phyloP scores from a whole-genome alignment of 2,113 vertebrate genomes.

The Xenopus laevis region DNA sequence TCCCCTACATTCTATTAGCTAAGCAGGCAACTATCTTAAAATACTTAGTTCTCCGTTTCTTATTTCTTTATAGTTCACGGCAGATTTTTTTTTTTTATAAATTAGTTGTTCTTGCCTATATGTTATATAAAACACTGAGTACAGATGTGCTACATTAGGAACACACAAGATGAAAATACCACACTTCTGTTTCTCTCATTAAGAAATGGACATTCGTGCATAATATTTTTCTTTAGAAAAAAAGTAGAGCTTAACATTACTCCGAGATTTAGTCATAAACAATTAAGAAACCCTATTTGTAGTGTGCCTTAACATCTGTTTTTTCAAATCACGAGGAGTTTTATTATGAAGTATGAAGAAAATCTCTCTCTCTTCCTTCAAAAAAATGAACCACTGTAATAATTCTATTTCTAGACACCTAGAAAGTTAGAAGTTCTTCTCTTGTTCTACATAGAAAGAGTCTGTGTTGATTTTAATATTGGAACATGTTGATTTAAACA shows the following conservation, averaged over 20 bases:
- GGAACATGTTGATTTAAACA: too few relatives aligned
- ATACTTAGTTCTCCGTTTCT: background rate
- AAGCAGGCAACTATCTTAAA: conserved; percentile 1
- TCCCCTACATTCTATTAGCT: conserved; percentile 17
- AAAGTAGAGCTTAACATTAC: conserved; percentile 1
- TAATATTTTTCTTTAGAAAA: background rate
- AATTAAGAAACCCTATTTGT: background rate
- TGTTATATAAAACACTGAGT: conserved; percentile 23
- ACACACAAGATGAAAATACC: conserved; percentile 39
- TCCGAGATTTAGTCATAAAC: background rate
- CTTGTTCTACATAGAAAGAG: too few relatives aligned
- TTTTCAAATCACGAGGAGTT: too few relatives aligned
- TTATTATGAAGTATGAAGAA: too few relatives aligned
- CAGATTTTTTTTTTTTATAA: background rate
- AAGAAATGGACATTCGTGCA: background rate
- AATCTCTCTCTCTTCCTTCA: too few relatives aligned
- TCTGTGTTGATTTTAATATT: too few relatives aligned
- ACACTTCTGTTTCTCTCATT: conserved; percentile 42
- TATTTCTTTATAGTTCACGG: background rate
- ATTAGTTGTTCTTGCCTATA: conserved; percentile 24
- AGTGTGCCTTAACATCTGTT: too few relatives aligned
- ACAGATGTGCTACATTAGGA: conserved; percentile 12
- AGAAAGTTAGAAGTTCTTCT: too few relatives aligned
- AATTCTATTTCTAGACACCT: too few relatives aligned
- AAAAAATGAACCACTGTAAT: too few relatives aligned